phyloP scores from a whole-genome alignment of 2,888 invertebrate species.

The Nomada fabriciana region DNA sequence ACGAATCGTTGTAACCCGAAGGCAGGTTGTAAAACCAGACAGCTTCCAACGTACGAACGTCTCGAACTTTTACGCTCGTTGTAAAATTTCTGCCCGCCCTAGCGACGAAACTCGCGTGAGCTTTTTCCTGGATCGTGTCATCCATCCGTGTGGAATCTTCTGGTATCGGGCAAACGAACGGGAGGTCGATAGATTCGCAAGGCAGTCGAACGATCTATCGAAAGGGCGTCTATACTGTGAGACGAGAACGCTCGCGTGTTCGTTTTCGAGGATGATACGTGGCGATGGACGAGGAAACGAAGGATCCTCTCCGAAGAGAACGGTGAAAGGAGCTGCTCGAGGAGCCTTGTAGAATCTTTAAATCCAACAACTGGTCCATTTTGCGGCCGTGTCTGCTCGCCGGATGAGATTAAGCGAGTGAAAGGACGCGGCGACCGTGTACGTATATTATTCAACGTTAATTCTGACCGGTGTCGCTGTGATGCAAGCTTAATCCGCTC shows the following conservation, averaged over 20 bases:
- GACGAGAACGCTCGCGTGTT: not conserved
- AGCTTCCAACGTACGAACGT: not conserved
- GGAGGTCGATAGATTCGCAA: not conserved
- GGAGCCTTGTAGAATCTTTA: slow-evolving; percentile 27
- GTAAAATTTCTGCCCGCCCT: slow-evolving; percentile 35
- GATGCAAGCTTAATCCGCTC: slow-evolving; percentile 22
- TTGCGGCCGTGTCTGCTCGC: slow-evolving; percentile 19
- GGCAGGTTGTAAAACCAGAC: slow-evolving; percentile 27
- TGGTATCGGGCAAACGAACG: not conserved
- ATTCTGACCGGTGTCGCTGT: slow-evolving; percentile 5
- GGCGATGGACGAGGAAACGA: not conserved
- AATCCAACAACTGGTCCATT: slow-evolving; percentile 58
- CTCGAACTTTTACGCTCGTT: slow-evolving; percentile 29
- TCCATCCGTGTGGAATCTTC: not conserved
- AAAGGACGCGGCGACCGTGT: slow-evolving; percentile 66
- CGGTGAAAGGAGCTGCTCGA: slow-evolving; percentile 37
- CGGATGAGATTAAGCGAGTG: slow-evolving; percentile 64
- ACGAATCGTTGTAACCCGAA: slow-evolving; percentile 10
- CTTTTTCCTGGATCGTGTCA: not conserved
- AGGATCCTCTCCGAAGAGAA: not conserved
- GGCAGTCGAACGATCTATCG: not conserved
- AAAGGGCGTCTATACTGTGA: not conserved
- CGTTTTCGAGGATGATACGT: not conserved
- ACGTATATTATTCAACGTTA: slow-evolving; percentile 24
- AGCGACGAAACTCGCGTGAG: not conserved